Percentiles rank a stretch among this genome's conserved stretches.
phyloP scores from a whole-genome alignment of 2,797 vertebrate genomes.

The Sphaeramia orbicularis region DNA sequence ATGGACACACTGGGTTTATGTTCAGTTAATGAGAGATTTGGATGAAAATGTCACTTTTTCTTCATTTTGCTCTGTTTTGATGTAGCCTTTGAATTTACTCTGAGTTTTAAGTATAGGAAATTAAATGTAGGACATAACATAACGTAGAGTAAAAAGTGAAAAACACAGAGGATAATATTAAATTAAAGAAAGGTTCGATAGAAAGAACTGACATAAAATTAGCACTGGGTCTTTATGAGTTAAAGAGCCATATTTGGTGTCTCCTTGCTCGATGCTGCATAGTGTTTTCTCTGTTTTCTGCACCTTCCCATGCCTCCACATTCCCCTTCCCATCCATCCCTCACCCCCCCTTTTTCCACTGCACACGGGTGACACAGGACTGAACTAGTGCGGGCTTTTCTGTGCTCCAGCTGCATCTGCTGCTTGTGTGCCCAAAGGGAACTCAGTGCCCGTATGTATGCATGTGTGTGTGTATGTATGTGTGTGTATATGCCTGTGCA shows the following conservation, averaged over 20 bases:
- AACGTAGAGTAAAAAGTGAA: too few relatives aligned
- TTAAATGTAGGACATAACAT: too few relatives aligned
- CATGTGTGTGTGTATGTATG: slow-evolving; percentile 17
- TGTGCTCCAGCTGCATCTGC: slow-evolving; percentile 77
- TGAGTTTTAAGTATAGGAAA: too few relatives aligned
- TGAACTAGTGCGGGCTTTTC: slow-evolving; percentile 67
- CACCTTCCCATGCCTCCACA: slow-evolving; percentile 32
- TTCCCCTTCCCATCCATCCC: slow-evolving; percentile 29
- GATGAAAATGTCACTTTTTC: too few relatives aligned
- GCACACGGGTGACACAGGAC: slow-evolving; percentile 76
- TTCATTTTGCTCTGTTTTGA: too few relatives aligned
- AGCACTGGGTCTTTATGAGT: too few relatives aligned
- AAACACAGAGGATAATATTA: too few relatives aligned
- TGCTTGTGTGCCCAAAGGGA: slow-evolving; percentile 67
- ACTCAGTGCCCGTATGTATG: slow-evolving; percentile 30
- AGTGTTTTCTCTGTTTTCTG: slow-evolving; percentile 23
- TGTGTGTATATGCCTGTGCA: slow-evolving; percentile 38
- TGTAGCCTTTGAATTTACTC: too few relatives aligned
- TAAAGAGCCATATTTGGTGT: slow-evolving; percentile 27
- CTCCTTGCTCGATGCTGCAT: slow-evolving; percentile 50
- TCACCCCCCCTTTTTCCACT: slow-evolving; percentile 59
- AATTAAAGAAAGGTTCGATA: too few relatives aligned
- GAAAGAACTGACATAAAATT: too few relatives aligned
- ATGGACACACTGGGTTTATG: too few relatives aligned
- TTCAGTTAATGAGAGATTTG: too few relatives aligned